A percentile compares a stretch with the other conserved stretches of the same genome.
These are phyloP conservation scores for Paedocypris micromegethes DNA, from an alignment of 2,797 vertebrate species.

Conservation along the genomic window DNA sequence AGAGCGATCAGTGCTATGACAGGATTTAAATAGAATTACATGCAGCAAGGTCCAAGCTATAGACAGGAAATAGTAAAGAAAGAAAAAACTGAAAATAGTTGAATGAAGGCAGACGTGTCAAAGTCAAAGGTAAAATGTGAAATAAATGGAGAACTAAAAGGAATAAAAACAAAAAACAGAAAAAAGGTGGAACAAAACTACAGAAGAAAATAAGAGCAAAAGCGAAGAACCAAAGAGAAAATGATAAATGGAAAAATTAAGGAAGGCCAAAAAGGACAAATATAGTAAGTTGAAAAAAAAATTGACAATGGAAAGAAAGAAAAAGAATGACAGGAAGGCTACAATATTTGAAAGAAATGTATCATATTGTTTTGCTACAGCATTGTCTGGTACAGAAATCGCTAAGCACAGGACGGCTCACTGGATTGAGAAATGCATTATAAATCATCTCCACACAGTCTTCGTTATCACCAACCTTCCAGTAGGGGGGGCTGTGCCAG, in stretches of 20 bases:
- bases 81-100: not conserved
- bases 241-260: no score
- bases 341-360: no score
- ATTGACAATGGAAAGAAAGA: conserved; percentile 7
- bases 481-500: conserved; percentile 63
- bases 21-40: conserved; percentile 37
- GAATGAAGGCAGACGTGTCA: no score
- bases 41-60: conserved; percentile 39
- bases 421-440: conserved; percentile 62
- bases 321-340: conserved; percentile 5
- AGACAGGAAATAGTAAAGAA: conserved; percentile 7
- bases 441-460: conserved; percentile 51
- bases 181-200: not conserved
- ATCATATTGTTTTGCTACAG: conserved; percentile 16
- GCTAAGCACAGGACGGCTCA: conserved; percentile 59
- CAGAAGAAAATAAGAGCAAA: conserved; percentile 9
- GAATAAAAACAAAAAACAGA: conserved; percentile 9
- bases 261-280: no score
- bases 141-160: conserved; percentile 15
- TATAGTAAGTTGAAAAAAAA: not conserved
- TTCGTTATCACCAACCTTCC: conserved; percentile 70
- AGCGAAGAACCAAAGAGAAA: not conserved
- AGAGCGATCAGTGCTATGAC: conserved; percentile 42
- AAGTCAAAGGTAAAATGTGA: not conserved
- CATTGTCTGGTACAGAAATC: conserved; percentile 47